These are phyloP conservation scores for Nomada ferruginata DNA, from an alignment of 2,888 invertebrate genomes.

Conservation along the genomic window DNA sequence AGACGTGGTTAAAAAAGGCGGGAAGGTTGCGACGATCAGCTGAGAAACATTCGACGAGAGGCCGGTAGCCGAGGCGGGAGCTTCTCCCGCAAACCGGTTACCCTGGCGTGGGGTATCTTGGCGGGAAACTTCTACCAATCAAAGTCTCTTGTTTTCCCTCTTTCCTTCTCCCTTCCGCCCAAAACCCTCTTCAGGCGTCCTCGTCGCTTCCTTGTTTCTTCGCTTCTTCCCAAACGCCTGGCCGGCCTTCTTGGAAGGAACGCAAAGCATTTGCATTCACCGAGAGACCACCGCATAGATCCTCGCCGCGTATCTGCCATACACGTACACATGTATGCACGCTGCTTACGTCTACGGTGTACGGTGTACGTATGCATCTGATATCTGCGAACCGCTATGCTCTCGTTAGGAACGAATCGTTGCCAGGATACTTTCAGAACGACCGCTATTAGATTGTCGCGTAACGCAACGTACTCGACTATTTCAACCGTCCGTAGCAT, in stretches of 20 bases:
- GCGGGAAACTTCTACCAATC: slow-evolving; percentile 74
- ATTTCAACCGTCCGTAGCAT: no score
- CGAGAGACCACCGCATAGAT: slow-evolving; percentile 57
- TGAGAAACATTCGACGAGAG: slow-evolving; percentile 52
- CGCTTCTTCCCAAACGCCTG: slow-evolving; percentile 48
- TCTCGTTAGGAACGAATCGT: no score
- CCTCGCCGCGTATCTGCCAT: slow-evolving; percentile 1
- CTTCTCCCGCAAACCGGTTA: slow-evolving; percentile 61
- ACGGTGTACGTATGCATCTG: no score
- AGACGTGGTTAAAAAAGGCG: background rate
- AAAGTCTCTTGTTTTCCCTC: slow-evolving; percentile 2
- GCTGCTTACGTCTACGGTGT: no score
- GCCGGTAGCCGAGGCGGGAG: slow-evolving; percentile 1
- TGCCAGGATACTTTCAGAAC: no score
- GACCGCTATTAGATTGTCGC: no score
- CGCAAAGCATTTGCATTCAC: slow-evolving; percentile 75
- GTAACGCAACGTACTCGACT: no score
- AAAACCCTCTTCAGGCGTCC: background rate
- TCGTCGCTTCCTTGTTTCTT: background rate
- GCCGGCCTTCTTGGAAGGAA: slow-evolving; percentile 73
- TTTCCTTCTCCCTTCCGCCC: background rate
- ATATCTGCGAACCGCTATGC: no score
- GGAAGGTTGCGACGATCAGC: slow-evolving; percentile 62
- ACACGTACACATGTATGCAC: no score
- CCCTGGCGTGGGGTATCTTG: slow-evolving; percentile 62